A percentile compares a stretch with the other conserved stretches of the same genome.
phyloP scores from a whole-genome alignment of 1,140 invertebrate genomes.

The Eurytemora carolleeae region DNA sequence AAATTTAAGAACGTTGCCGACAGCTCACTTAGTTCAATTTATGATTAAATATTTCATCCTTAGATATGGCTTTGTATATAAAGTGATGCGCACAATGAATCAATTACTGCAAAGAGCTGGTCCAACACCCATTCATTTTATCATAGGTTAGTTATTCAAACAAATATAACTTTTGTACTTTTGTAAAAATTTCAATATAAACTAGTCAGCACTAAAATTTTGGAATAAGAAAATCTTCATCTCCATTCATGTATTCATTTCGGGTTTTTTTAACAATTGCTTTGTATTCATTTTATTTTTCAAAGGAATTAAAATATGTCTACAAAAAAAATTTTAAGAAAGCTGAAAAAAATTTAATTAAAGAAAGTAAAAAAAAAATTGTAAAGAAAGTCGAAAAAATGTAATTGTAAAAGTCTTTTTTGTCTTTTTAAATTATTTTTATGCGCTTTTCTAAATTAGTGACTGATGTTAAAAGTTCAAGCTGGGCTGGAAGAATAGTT shows the following conservation, averaged over 20 bases:
- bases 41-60: too few relatives aligned
- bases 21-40: too few relatives aligned
- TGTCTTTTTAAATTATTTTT: too few relatives aligned
- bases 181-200: too few relatives aligned
- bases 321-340: neutral
- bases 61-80: neutral
- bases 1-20: too few relatives aligned
- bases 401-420: neutral
- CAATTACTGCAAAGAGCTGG: neutral
- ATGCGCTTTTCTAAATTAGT: too few relatives aligned
- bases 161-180: too few relatives aligned
- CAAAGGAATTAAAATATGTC: neutral
- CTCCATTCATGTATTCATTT: neutral
- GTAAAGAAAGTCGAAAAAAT: neutral
- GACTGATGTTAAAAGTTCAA: neutral
- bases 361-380: neutral
- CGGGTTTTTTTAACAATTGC: neutral
- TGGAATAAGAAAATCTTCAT: neutral
- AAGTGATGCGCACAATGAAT: neutral
- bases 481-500: neutral
- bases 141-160: too few relatives aligned
- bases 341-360: neutral
- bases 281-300: neutral
- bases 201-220: neutral
- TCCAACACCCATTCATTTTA: neutral